Conservation (phyloP, 2,797 vertebrate genomes). For the Echiichthys vipera region DNA sequence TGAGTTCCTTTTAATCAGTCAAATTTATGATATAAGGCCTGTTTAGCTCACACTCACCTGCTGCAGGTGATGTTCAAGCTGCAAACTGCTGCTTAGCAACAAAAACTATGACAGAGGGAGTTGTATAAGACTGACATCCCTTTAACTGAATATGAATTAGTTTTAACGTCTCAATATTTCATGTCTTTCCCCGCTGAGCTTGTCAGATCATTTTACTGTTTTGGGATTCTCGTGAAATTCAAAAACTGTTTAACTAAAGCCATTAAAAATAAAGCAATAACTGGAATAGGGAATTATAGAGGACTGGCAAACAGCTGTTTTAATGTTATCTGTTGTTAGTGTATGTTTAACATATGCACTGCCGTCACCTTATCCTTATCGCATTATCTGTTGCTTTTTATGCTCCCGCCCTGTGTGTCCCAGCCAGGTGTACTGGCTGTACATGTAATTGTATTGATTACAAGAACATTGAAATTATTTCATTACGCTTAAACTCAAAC, state of each 20-base stretch:
- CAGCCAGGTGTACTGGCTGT: neutral
- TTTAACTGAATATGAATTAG: neutral
- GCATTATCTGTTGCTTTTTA: neutral
- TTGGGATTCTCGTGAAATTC: slow-evolving; percentile 7
- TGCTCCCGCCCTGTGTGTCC: neutral
- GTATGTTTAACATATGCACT: slow-evolving; percentile 7
- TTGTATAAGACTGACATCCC: slow-evolving; percentile 1
- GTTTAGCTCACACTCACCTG: slow-evolving; percentile 26
- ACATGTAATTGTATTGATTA: neutral
- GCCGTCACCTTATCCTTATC: no score
- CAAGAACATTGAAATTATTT: neutral
- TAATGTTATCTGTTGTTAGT: no score
- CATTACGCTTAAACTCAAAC: no score
- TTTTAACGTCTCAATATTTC: slow-evolving; percentile 2
- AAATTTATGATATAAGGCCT: slow-evolving; percentile 27
- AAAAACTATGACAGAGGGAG: neutral
- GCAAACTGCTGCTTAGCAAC: slow-evolving; percentile 45
- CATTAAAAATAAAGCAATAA: slow-evolving; percentile 7
- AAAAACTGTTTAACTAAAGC: slow-evolving; percentile 6
- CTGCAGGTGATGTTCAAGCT: slow-evolving; percentile 45
- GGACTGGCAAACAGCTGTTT: slow-evolving; percentile 13
- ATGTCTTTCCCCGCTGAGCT: neutral
- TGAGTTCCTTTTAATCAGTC: slow-evolving; percentile 52
- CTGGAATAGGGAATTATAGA: neutral
- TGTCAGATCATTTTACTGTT: neutral